Conservation (phyloP, 2,113 vertebrate genomes). For the Rhynchopsitta pachyrhyncha region DNA sequence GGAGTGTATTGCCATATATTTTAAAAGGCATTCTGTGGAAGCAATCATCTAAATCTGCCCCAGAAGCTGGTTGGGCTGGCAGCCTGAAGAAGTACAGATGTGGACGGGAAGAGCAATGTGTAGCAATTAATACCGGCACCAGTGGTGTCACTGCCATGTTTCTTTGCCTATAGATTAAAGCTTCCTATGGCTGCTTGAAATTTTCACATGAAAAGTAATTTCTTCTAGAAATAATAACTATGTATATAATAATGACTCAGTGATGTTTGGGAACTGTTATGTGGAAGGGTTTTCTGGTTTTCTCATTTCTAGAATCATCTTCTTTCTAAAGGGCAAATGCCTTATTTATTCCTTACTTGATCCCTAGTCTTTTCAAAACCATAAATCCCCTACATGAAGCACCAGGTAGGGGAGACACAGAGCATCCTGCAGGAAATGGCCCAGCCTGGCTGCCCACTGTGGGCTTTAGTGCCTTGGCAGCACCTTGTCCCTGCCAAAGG, state of each 20-base stretch:
- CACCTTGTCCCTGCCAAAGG: not conserved
- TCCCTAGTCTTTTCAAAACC: not conserved
- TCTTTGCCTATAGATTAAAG: not conserved
- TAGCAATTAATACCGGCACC: not conserved
- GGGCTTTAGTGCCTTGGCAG: fast-evolving
- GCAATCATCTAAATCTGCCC: not conserved
- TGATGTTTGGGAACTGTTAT: not conserved
- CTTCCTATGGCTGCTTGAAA: not conserved
- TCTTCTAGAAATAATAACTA: not conserved
- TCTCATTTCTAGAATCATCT: not conserved
- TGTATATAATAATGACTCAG: not conserved
- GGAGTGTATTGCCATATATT: fast-evolving
- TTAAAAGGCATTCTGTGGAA: not conserved
- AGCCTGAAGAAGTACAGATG: not conserved
- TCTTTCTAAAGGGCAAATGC: not conserved
- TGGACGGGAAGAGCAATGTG: not conserved
- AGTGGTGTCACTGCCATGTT: not conserved
- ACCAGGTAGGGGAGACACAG: not conserved
- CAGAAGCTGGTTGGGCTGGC: not conserved
- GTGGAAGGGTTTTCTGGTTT: not conserved
- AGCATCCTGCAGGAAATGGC: not conserved
- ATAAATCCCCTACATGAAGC: not conserved
- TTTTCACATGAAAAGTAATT: not conserved
- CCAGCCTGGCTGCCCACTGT: fast-evolving
- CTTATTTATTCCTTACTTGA: conserved; percentile 6